Percentiles rank a stretch among this genome's conserved stretches.
Conservation (phyloP, 2,797 vertebrate species). For the Chiroxiphia lanceolata region DNA sequence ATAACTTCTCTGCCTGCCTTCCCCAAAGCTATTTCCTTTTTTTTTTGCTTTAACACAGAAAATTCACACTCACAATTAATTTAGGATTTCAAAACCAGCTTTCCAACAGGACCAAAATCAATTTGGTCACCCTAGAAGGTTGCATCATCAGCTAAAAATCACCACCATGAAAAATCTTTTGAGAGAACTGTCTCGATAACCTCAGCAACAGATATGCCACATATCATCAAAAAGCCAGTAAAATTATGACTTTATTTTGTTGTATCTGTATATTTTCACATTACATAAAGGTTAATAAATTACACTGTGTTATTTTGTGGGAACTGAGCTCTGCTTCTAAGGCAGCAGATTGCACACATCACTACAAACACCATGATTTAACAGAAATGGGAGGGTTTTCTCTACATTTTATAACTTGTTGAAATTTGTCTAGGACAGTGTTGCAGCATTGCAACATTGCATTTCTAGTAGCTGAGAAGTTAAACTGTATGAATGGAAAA, state of each 20-base stretch:
- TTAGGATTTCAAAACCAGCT: neutral
- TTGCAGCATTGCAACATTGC: neutral
- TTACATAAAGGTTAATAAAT: neutral
- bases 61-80: neutral
- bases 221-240: neutral
- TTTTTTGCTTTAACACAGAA: neutral
- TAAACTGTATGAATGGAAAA: neutral
- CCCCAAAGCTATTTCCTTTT: fast-evolving
- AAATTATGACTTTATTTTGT: neutral
- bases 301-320: neutral
- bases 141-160: neutral
- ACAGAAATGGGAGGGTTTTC: neutral
- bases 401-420: neutral
- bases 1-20: neutral
- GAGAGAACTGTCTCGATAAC: neutral
- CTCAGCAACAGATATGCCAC: neutral
- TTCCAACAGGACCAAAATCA: neutral
- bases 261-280: neutral
- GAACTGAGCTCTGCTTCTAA: neutral
- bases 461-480: neutral
- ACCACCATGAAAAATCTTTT: neutral
- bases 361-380: neutral
- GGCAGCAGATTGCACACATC: neutral
- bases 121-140: neutral
- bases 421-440: neutral